Conservation (phyloP, 2,888 invertebrate genomes). For the Chorisops tibialis region DNA sequence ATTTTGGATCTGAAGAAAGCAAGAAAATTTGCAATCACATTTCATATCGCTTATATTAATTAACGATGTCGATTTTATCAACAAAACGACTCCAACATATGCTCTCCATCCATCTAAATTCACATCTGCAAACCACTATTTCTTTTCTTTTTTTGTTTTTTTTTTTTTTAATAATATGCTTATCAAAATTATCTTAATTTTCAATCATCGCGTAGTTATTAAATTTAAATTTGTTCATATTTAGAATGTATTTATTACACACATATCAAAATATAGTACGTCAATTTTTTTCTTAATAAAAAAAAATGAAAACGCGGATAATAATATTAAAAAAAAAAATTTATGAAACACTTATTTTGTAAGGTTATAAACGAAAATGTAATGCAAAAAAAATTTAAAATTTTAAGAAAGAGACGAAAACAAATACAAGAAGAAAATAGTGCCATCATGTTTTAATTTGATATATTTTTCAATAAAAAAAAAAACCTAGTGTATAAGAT, state of each 20-base stretch:
- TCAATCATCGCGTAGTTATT: not conserved
- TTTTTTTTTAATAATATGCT: too few relatives aligned
- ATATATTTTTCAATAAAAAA: slow-evolving; percentile 9
- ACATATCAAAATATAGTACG: slow-evolving; percentile 35
- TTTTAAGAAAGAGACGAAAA: slow-evolving; percentile 6
- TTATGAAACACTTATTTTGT: slow-evolving; percentile 5
- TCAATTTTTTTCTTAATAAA: slow-evolving; percentile 32
- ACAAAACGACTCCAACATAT: too few relatives aligned
- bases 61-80: too few relatives aligned
- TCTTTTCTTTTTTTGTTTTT: too few relatives aligned
- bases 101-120: too few relatives aligned
- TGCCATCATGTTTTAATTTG: slow-evolving; percentile 32
- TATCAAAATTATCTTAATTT: not conserved
- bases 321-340: slow-evolving; percentile 19
- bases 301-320: slow-evolving; percentile 25
- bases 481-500: slow-evolving; percentile 4
- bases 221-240: slow-evolving; percentile 5
- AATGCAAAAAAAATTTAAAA: not conserved
- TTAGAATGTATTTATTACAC: slow-evolving; percentile 26
- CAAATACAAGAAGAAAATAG: slow-evolving; percentile 31
- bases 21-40: too few relatives aligned
- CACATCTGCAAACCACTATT: too few relatives aligned
- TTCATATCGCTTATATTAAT: too few relatives aligned
- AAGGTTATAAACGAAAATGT: not conserved
- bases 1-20: too few relatives aligned